Evolutionary conservation across 2,797 vertebrate species (phyloP).

Genomic region (Mormyrops boulengeri): DNA sequence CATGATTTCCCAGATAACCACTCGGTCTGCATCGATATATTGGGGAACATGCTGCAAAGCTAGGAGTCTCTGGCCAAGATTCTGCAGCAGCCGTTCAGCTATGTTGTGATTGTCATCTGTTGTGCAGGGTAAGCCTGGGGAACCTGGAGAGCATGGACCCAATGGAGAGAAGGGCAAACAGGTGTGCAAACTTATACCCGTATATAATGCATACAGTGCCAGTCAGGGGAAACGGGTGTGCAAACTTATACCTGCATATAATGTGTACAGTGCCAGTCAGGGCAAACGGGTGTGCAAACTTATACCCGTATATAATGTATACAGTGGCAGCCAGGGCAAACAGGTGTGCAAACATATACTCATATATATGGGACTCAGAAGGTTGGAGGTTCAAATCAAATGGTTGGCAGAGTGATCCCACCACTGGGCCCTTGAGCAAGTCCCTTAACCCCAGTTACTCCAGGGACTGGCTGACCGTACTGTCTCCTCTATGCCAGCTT

Average conservation of each 20-base stretch:
- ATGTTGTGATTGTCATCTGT: slow-evolving; percentile 22
- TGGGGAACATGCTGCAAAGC: neutral
- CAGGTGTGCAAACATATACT: too few relatives aligned
- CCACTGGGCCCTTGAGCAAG: neutral
- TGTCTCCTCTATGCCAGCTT: neutral
- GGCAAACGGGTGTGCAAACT: too few relatives aligned
- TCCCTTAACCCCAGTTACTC: neutral
- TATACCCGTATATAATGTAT: too few relatives aligned
- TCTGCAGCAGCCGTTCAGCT: neutral
- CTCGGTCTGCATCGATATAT: neutral
- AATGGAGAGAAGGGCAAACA: slow-evolving; percentile 73
- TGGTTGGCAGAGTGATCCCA: neutral
- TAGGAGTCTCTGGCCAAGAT: neutral
- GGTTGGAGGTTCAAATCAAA: neutral
- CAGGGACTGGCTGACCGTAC: neutral
- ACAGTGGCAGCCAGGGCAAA: too few relatives aligned
- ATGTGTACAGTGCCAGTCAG: neutral
- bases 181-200: slow-evolving; percentile 58
- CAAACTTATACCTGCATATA: too few relatives aligned
- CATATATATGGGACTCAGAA: neutral
- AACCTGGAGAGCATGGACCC: slow-evolving; percentile 64
- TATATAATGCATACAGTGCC: neutral
- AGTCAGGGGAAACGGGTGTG: neutral
- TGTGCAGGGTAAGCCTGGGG: slow-evolving; percentile 74
- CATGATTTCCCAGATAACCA: neutral